phyloP scores from a whole-genome alignment of 2,888 invertebrate species.

The Balanococcus diminutus region DNA sequence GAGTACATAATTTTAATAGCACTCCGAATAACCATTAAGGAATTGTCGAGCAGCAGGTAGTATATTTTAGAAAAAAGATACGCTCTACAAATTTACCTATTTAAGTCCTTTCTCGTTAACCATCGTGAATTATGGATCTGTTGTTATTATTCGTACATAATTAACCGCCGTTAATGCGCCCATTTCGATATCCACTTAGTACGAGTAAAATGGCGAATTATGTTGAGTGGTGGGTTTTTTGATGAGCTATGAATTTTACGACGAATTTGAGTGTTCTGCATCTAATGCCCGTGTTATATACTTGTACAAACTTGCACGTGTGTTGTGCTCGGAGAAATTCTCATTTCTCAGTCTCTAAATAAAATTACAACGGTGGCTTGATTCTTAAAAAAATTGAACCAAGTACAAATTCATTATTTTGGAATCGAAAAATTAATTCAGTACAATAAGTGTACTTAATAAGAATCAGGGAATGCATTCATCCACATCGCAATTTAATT shows the following conservation, averaged over 20 bases:
- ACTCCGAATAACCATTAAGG: constrained; percentile 32
- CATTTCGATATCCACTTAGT: neutral
- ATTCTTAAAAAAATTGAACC: too few species aligned
- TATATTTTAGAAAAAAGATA: constrained; percentile 4
- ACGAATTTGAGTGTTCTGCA: too few species aligned
- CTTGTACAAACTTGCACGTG: too few species aligned
- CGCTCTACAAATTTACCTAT: constrained; percentile 33
- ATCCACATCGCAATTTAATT: too few species aligned
- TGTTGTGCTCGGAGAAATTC: too few species aligned
- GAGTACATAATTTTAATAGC: constrained; percentile 26
- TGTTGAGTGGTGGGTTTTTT: neutral
- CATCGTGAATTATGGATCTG: neutral
- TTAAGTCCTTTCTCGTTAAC: constrained; percentile 1
- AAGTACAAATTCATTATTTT: too few species aligned
- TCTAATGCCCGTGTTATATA: too few species aligned
- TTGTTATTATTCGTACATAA: constrained; percentile 40
- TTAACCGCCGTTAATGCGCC: constrained; percentile 31
- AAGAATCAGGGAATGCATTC: too few species aligned
- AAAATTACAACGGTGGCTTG: too few species aligned
- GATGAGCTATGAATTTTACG: neutral
- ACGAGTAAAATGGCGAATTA: constrained; percentile 17
- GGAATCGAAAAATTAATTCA: too few species aligned
- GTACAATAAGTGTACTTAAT: too few species aligned
- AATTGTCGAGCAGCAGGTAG: constrained; percentile 24
- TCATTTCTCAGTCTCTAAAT: too few species aligned